phyloP scores from a whole-genome alignment of 1,140 invertebrate species.

The Magallana gigas region DNA sequence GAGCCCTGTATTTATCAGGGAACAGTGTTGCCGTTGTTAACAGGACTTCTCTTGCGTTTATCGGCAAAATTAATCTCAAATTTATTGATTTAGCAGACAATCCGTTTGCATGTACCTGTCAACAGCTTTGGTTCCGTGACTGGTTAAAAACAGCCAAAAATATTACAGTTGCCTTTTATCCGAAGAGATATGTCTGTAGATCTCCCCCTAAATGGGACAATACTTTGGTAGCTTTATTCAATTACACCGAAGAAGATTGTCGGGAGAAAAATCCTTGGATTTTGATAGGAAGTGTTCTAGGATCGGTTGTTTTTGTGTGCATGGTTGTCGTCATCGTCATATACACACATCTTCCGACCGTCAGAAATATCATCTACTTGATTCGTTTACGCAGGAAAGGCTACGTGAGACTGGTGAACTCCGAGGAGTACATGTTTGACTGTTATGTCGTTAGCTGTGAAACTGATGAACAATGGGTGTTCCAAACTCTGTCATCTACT shows the following conservation, averaged over 20 bases:
- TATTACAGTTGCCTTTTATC: slow-evolving; percentile 10
- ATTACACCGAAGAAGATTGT: slow-evolving; percentile 24
- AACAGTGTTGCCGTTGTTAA: slow-evolving; percentile 41
- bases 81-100: slow-evolving; percentile 48
- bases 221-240: not conserved
- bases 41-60: slow-evolving; percentile 37
- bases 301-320: not conserved
- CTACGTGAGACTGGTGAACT: slow-evolving; percentile 35
- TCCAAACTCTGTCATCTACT: not conserved
- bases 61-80: not conserved
- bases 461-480: slow-evolving; percentile 30
- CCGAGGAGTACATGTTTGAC: slow-evolving; percentile 26
- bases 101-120: slow-evolving; percentile 57
- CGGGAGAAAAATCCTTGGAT: not conserved
- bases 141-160: slow-evolving; percentile 38
- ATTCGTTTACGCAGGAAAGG: slow-evolving; percentile 27
- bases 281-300: not conserved
- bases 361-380: slow-evolving; percentile 40
- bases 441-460: slow-evolving; percentile 40
- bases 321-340: not conserved
- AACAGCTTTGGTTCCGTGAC: slow-evolving; percentile 46
- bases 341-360: slow-evolving; percentile 15
- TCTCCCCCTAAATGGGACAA: slow-evolving; percentile 16
- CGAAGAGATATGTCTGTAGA: not conserved
- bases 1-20: not conserved